Evolutionary conservation across 2,888 invertebrate genomes (phyloP).

Genomic region (Ethmia dodecea): DNA sequence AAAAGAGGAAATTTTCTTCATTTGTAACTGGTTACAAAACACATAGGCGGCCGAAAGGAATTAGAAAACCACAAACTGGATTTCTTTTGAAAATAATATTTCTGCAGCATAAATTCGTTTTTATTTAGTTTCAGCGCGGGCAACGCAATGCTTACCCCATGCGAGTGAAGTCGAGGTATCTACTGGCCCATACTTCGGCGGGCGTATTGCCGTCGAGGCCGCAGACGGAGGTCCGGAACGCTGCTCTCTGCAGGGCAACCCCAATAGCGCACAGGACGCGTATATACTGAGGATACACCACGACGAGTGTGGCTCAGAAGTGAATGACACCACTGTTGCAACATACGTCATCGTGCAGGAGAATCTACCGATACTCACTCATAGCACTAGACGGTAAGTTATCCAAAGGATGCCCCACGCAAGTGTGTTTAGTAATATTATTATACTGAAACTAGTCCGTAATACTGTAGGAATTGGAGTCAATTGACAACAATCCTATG

Average conservation of each 20-base stretch:
- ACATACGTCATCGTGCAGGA: constrained; percentile 91
- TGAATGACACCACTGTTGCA: constrained; percentile 88
- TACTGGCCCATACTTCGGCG: constrained; percentile 89
- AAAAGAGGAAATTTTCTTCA: too few relatives aligned
- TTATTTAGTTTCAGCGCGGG: constrained; percentile 91
- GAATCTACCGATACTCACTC: constrained; percentile 88
- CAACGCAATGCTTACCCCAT: constrained; percentile 87
- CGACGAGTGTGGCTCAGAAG: constrained; percentile 84
- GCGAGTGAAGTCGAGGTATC: constrained; percentile 90
- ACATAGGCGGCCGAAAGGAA: too few relatives aligned
- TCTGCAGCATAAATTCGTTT: too few relatives aligned
- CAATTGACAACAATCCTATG: too few relatives aligned
- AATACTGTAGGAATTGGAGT: too few relatives aligned
- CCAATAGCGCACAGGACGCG: constrained; percentile 83
- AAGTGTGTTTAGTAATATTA: background rate
- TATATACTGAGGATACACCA: constrained; percentile 87
- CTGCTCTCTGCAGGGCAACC: constrained; percentile 86
- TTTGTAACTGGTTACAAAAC: too few relatives aligned
- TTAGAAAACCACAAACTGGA: too few relatives aligned
- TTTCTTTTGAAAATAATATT: too few relatives aligned
- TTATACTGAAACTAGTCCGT: background rate
- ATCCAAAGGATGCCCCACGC: background rate
- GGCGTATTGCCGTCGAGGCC: constrained; percentile 86
- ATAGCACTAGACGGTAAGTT: constrained; percentile 82
- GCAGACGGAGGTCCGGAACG: constrained; percentile 82